A percentile compares a stretch with the other conserved stretches of the same genome.
phyloP scores from a whole-genome alignment of 2,888 invertebrate genomes.

The Coleophora flavipennella region DNA sequence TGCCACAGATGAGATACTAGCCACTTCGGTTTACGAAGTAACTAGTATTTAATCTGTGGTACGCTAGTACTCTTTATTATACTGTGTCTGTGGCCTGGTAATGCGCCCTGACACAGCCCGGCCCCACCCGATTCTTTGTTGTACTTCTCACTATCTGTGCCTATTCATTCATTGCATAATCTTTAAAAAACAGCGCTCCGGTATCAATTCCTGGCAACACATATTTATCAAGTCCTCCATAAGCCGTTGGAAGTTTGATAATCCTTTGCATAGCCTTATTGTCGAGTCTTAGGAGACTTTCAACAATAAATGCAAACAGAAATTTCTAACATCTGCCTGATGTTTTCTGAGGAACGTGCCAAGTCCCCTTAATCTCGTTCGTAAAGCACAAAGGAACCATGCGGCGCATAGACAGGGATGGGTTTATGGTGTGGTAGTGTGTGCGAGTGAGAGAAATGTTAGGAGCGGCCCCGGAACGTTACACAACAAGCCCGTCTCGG shows the following conservation, averaged over 20 bases:
- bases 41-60: too few relatives aligned
- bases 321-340: conserved; percentile 61
- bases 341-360: conserved; percentile 68
- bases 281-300: conserved; percentile 46
- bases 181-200: conserved; percentile 12
- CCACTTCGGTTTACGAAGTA: too few relatives aligned
- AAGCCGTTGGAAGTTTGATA: conserved; percentile 29
- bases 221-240: conserved; percentile 12
- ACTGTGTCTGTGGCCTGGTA: too few relatives aligned
- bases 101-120: too few relatives aligned
- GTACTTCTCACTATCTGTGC: too few relatives aligned
- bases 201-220: conserved; percentile 16
- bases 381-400: conserved; percentile 52
- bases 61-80: too few relatives aligned
- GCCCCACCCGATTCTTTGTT: too few relatives aligned
- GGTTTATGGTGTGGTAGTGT: conserved; percentile 11
- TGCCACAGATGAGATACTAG: too few relatives aligned
- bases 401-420: conserved; percentile 37
- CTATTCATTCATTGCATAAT: too few relatives aligned
- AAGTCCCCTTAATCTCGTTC: conserved; percentile 60
- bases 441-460: conserved; percentile 28
- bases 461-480: conserved; percentile 51
- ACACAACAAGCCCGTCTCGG: conserved; percentile 61
- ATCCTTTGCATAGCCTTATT: conserved; percentile 26
- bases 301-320: conserved; percentile 40